phyloP scores from a whole-genome alignment of 2,888 invertebrate genomes.

The Serripes groenlandicus region DNA sequence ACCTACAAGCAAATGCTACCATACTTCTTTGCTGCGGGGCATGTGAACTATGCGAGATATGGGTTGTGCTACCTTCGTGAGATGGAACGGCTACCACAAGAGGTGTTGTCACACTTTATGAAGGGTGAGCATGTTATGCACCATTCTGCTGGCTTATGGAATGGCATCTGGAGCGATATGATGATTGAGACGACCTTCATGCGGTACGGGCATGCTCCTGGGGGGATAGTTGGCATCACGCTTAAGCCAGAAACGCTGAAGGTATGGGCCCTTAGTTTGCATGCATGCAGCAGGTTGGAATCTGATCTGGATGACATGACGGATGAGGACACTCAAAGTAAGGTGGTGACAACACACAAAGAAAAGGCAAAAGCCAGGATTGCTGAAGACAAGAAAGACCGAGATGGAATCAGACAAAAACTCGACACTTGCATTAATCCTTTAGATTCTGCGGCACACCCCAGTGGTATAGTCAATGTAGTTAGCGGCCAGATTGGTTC shows the following conservation, averaged over 20 bases:
- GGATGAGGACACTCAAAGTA: constrained; percentile 3
- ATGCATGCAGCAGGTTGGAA: constrained; percentile 41
- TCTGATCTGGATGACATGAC: constrained; percentile 39
- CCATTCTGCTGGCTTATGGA: constrained; percentile 67
- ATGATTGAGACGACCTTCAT: constrained; percentile 74
- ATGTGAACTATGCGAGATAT: constrained; percentile 68
- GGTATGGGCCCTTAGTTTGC: constrained; percentile 67
- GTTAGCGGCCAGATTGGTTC: constrained; percentile 30
- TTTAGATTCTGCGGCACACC: constrained; percentile 10
- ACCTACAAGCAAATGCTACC: constrained; percentile 64
- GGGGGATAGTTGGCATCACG: constrained; percentile 72
- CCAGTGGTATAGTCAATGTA: constrained; percentile 16
- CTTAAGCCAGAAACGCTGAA: constrained; percentile 62
- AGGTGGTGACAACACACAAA: neutral
- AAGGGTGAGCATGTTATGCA: constrained; percentile 69
- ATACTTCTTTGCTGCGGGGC: constrained; percentile 70
- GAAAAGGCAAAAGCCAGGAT: constrained; percentile 27
- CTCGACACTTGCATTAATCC: constrained; percentile 31
- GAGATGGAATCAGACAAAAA: constrained; percentile 26
- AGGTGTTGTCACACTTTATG: constrained; percentile 50
- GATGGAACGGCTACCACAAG: constrained; percentile 52
- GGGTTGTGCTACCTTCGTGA: constrained; percentile 66
- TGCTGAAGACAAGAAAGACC: constrained; percentile 27
- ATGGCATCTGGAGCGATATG: constrained; percentile 73
- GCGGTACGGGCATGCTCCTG: constrained; percentile 70